Evolutionary conservation across 2,113 vertebrate species (phyloP).

Genomic region (Istiophorus platypterus): DNA sequence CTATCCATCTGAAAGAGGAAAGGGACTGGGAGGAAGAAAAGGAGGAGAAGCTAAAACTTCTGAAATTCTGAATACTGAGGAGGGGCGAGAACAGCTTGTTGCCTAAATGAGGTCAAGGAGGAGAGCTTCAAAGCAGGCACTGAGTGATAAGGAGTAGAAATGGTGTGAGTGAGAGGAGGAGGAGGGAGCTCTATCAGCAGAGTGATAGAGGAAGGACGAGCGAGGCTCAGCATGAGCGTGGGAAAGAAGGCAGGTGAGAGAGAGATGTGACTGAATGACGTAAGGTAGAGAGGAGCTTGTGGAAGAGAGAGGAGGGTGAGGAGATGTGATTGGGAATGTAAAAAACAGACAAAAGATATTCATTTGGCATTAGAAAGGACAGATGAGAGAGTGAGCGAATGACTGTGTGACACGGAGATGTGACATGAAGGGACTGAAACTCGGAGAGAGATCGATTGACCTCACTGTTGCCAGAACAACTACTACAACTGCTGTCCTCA

Average conservation of each 20-base stretch:
- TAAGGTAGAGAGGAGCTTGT: conserved; percentile 61
- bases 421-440: conserved; percentile 7
- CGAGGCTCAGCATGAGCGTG: conserved; percentile 50
- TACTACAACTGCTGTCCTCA: conserved; percentile 53
- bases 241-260: conserved; percentile 66
- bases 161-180: conserved; percentile 33
- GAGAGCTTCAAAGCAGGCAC: conserved; percentile 49
- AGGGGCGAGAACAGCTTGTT: conserved; percentile 23
- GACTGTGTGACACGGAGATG: neutral
- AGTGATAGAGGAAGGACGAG: conserved; percentile 30
- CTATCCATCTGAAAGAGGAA: conserved; percentile 13
- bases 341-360: conserved; percentile 1
- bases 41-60: conserved; percentile 11
- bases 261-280: conserved; percentile 58
- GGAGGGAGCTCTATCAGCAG: conserved; percentile 10
- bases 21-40: neutral
- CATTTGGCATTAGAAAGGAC: conserved; percentile 1
- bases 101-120: conserved; percentile 66
- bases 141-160: conserved; percentile 59
- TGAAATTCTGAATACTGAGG: conserved; percentile 32
- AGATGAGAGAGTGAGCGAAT: neutral
- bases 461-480: conserved; percentile 49
- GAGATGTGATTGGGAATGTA: neutral
- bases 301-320: conserved; percentile 30
- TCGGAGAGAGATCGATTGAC: conserved; percentile 27